phyloP scores from a whole-genome alignment of 2,797 vertebrate species.

The Sciurus vulgaris region DNA sequence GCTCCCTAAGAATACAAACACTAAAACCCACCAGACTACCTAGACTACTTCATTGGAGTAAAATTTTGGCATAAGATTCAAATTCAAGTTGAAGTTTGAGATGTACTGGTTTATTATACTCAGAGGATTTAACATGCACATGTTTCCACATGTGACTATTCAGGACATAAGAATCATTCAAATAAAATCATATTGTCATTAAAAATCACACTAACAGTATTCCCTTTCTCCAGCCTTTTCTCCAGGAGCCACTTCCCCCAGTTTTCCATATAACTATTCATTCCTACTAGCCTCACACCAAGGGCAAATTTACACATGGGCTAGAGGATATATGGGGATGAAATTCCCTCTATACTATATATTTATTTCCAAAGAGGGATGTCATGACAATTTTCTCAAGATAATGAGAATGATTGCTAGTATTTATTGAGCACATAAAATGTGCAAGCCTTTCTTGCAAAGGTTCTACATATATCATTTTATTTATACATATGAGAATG shows the following conservation, averaged over 20 bases:
- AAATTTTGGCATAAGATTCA: not conserved
- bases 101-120: not conserved
- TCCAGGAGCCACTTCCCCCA: not conserved
- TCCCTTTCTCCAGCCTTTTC: not conserved
- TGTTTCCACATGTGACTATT: not conserved
- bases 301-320: rapidly evolving
- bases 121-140: not conserved
- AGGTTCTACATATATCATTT: not conserved
- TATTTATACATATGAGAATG: not conserved
- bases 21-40: not conserved
- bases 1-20: not conserved
- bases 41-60: not conserved
- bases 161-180: not conserved
- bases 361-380: not conserved
- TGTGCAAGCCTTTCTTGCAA: not conserved
- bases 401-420: not conserved
- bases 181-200: not conserved
- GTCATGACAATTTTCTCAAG: not conserved
- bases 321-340: not conserved
- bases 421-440: not conserved
- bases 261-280: not conserved
- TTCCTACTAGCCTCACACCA: not conserved
- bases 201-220: not conserved
- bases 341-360: not conserved
- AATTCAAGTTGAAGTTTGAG: not conserved